Percentiles rank a stretch among this genome's conserved stretches.
Evolutionary conservation across 2,113 vertebrate species (phyloP).

Genomic region (Pachyramphus minor): DNA sequence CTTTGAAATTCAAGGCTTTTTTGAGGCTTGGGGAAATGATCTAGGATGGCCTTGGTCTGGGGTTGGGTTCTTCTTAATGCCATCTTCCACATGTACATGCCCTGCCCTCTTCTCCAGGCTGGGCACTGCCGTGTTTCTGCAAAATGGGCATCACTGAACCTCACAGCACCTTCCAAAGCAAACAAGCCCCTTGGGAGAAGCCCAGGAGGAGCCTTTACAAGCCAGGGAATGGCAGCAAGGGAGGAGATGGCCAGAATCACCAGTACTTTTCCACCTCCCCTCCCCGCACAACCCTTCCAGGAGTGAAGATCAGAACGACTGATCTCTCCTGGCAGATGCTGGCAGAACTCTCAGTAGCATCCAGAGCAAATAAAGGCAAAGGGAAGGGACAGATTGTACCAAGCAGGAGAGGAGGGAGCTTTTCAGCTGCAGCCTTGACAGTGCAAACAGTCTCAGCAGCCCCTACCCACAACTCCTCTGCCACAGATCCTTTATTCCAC

Average conservation of each 20-base stretch:
- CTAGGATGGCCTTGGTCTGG: neutral
- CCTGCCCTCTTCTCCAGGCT: neutral
- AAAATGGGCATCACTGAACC: neutral
- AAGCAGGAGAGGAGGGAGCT: neutral
- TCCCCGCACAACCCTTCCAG: neutral
- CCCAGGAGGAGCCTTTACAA: constrained; percentile 17
- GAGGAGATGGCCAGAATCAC: neutral
- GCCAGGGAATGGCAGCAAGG: neutral
- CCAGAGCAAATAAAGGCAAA: constrained; percentile 62
- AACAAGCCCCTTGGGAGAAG: constrained; percentile 23
- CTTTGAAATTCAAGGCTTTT: neutral
- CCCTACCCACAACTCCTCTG: neutral
- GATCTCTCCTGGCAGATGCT: constrained; percentile 56
- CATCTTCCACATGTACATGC: neutral
- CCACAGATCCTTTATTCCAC: neutral
- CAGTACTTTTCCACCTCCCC: constrained; percentile 75
- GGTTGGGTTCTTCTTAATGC: neutral
- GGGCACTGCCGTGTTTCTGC: neutral
- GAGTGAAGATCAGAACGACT: neutral
- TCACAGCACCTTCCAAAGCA: constrained; percentile 42
- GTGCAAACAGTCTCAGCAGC: neutral
- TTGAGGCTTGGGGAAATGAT: neutral
- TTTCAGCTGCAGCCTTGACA: neutral
- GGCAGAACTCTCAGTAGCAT: constrained; percentile 15
- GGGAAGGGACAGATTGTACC: constrained; percentile 29